A percentile compares a stretch with the other conserved stretches of the same genome.
Conservation (phyloP, 2,113 vertebrate genomes). For the Phalacrocorax brasilianus region DNA sequence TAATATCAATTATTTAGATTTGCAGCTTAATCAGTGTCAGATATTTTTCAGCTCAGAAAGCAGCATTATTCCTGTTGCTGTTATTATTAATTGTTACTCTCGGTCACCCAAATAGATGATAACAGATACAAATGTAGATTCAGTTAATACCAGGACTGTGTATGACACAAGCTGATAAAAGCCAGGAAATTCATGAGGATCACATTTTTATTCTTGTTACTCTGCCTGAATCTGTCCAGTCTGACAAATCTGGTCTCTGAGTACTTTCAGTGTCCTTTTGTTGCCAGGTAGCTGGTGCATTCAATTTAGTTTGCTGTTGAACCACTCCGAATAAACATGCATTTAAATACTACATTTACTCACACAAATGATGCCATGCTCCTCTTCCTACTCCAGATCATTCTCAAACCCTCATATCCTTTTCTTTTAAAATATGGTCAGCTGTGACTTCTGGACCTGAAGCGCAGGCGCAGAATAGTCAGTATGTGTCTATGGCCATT, state of each 20-base stretch:
- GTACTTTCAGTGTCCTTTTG: neutral
- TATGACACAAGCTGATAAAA: neutral
- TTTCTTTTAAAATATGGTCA: neutral
- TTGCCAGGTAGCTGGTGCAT: neutral
- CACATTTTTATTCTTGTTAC: neutral
- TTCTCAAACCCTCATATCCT: neutral
- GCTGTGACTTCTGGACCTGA: neutral
- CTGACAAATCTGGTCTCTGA: neutral
- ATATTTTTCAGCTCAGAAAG: slow-evolving; percentile 48
- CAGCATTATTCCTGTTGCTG: slow-evolving; percentile 41
- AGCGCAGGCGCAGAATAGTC: neutral
- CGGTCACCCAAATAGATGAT: neutral
- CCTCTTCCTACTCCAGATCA: neutral
- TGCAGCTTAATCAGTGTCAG: slow-evolving; percentile 63
- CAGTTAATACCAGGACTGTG: slow-evolving; percentile 12
- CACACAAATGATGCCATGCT: neutral
- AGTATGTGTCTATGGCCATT: neutral
- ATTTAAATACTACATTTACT: neutral
- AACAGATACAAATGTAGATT: slow-evolving; percentile 33
- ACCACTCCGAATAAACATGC: neutral
- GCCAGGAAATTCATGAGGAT: neutral
- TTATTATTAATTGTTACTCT: slow-evolving; percentile 51
- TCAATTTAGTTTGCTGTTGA: neutral
- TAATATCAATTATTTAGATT: slow-evolving; percentile 74
- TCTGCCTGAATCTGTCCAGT: neutral